Conservation (phyloP, 2,888 invertebrate species). For the Poecilus cupreus region DNA sequence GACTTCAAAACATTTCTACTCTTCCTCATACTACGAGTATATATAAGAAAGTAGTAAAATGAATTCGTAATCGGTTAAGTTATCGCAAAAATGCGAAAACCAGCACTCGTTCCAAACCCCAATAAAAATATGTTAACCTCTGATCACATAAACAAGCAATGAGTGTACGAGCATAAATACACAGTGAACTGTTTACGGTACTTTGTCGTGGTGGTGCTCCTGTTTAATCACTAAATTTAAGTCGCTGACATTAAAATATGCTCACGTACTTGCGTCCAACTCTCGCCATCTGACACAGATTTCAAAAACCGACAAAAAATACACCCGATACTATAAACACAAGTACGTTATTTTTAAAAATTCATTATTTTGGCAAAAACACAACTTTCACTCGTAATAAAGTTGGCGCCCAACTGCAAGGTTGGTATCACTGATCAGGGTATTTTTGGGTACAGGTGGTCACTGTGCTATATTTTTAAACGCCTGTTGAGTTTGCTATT, state of each 20-base stretch:
- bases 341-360: conserved; percentile 24
- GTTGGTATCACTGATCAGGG: not conserved
- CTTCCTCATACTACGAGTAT: too few relatives aligned
- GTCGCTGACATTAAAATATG: conserved; percentile 10
- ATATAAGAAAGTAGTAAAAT: too few relatives aligned
- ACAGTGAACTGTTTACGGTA: not conserved
- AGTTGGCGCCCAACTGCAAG: conserved; percentile 1
- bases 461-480: not conserved
- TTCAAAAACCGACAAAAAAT: not conserved
- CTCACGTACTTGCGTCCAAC: not conserved
- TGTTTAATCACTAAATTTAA: conserved; percentile 27
- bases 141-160: not conserved
- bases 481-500: conserved; percentile 1
- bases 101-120: too few relatives aligned
- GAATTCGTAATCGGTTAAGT: too few relatives aligned
- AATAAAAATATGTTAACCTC: too few relatives aligned
- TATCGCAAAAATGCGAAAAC: too few relatives aligned
- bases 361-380: conserved; percentile 19
- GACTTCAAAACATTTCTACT: too few relatives aligned
- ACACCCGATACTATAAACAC: not conserved
- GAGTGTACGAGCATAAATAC: conserved; percentile 6
- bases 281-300: conserved; percentile 15
- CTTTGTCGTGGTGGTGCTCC: too few relatives aligned
- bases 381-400: conserved; percentile 39
- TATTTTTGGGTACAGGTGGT: conserved; percentile 21